These are phyloP conservation scores for Crax fasciolata DNA, from an alignment of 2,797 vertebrate genomes.

Conservation along the genomic window DNA sequence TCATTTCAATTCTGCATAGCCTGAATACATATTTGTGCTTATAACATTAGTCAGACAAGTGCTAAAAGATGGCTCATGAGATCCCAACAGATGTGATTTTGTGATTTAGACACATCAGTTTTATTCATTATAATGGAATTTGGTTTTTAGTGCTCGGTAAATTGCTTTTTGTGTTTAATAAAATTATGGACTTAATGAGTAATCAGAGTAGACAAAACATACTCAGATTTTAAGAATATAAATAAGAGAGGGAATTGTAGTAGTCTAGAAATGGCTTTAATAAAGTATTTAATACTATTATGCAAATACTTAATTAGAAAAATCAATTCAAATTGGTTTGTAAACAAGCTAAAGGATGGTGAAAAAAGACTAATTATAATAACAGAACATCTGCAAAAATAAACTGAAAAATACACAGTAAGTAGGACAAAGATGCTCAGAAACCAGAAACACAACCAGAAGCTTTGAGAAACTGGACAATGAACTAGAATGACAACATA, in stretches of 20 bases:
- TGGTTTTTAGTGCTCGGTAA: neutral
- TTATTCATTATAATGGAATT: neutral
- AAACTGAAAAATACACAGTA: neutral
- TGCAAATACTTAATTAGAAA: constrained; percentile 45
- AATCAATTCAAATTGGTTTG: neutral
- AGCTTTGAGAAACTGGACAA: neutral
- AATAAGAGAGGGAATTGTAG: neutral
- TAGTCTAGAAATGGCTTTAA: constrained; percentile 34
- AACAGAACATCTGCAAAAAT: neutral
- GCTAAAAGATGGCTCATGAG: neutral
- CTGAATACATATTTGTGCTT: neutral
- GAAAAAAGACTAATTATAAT: neutral
- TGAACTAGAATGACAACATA: neutral
- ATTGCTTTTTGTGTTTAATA: constrained; percentile 31
- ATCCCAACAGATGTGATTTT: neutral
- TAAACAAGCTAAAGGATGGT: neutral
- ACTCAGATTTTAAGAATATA: constrained; percentile 11
- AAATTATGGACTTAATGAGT: constrained; percentile 33
- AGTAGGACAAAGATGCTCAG: neutral
- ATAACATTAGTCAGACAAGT: neutral
- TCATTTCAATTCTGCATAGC: neutral
- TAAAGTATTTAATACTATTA: constrained; percentile 31
- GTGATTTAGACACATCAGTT: neutral
- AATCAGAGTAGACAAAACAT: constrained; percentile 3
- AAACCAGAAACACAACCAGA: neutral